Base-by-base conservation (phyloP, 2,888 invertebrate genomes). In the Mamestra brassicae region DNA sequence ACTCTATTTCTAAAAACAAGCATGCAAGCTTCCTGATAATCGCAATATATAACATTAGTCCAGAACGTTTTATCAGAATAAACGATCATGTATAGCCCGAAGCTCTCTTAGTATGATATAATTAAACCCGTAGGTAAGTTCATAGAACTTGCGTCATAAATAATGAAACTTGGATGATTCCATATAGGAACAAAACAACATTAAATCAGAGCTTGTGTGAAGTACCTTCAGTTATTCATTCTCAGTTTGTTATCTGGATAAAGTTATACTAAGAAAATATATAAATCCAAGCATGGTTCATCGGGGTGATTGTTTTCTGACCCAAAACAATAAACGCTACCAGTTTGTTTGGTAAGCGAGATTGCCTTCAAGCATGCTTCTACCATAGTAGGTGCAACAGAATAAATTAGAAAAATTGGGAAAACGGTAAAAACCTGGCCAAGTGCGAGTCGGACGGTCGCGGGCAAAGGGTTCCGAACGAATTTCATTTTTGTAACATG, bases 81-180 rank as follows among this genome's bases (percentile, higher is more conserved):
- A 70, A 80, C n/a, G 15, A 81, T 61, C 47, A 81, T 58, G 71
- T 65, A 50, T 65, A 62, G 52, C 60, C 80, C 34, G 55, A 67
- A 71, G 52, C 13, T 66, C 61, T 68, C 54, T 80, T 26, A 67
- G 75, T 63, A 79, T 70, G 83, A 85, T 75, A 81, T 85, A 84
- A 88, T 86, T 83, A 85, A 83, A 78, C 81, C 58, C 66, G 67
- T 73, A 77, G 81, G 80, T 88, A 81, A 85, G 83, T 81, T 82
- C 78, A 74, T 74, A 78, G 57, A 92, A 92, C 88, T 93, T 92
- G 71, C 65, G 83, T 84, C 89, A 83, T 93, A 93, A 93, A 93
- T 93, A 88, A 88, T 85, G 72, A 82, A 92, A 93, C 90, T 92
- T 91, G 80, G 89, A 92, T 91, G 87, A 90, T 90, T 91, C 85